A percentile compares a stretch with the other conserved stretches of the same genome.
These are phyloP conservation scores for Rutilus rutilus DNA, from an alignment of 2,113 vertebrate genomes.

Conservation along the genomic window DNA sequence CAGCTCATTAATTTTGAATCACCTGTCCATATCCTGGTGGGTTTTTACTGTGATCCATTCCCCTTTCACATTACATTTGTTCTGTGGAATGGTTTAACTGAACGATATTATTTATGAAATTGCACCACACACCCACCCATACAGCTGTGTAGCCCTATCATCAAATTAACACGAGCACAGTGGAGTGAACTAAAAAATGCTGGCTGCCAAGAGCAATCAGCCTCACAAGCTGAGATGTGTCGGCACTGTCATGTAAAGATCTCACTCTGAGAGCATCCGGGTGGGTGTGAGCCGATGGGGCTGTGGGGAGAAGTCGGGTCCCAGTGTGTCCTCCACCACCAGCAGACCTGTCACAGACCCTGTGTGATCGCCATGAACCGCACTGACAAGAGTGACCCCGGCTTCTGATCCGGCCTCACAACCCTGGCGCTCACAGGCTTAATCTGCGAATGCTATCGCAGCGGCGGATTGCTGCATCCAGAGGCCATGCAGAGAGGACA, in stretches of 20 bases:
- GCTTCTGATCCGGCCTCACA: slow-evolving; percentile 58
- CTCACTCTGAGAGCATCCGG: slow-evolving; percentile 24
- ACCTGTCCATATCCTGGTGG: slow-evolving; percentile 62
- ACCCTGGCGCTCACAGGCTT: slow-evolving; percentile 62
- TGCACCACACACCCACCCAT: slow-evolving; percentile 62
- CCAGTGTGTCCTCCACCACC: slow-evolving; percentile 54
- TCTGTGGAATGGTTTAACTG: slow-evolving; percentile 63
- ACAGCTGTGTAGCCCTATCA: slow-evolving; percentile 69
- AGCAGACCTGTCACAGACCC: slow-evolving; percentile 67
- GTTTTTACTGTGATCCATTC: slow-evolving; percentile 63
- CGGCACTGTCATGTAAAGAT: slow-evolving; percentile 70
- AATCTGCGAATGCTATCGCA: slow-evolving; percentile 69
- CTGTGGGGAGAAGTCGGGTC: slow-evolving; percentile 53
- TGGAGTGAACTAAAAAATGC: slow-evolving; percentile 72
- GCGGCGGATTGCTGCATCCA: slow-evolving; percentile 60
- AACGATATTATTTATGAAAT: slow-evolving; percentile 76
- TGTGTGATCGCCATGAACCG: slow-evolving; percentile 55
- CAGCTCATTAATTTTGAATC: slow-evolving; percentile 69
- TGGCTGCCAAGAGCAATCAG: slow-evolving; percentile 73
- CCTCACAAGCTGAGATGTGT: slow-evolving; percentile 68
- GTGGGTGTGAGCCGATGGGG: slow-evolving; percentile 44
- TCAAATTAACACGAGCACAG: slow-evolving; percentile 76
- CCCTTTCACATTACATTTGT: slow-evolving; percentile 63
- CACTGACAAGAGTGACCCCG: slow-evolving; percentile 70
- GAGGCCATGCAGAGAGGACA: slow-evolving; percentile 68